Base-by-base conservation (phyloP, 2,113 vertebrate genomes). In the Campylomormyrus numenius region DNA sequence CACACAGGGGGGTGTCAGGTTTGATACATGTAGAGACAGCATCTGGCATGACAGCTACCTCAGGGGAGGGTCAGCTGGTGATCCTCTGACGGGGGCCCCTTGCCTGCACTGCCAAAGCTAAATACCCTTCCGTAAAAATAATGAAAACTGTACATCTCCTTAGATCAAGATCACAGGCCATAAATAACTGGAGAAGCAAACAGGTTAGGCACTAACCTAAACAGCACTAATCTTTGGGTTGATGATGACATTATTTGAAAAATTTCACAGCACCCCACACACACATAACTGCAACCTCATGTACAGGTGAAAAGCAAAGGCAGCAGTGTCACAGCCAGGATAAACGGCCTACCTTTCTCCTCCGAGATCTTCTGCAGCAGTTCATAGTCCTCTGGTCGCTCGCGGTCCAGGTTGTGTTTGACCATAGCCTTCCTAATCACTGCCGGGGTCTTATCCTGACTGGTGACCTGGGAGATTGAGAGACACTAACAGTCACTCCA, bases 381-480 rank as follows among this genome's bases (percentile, higher is more conserved):
- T 92, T 99, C 98, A 0, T 99, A 99, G 6, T 98, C 98, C 48
- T 99, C 98, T 0, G 97, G 96, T 92, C 96, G 96, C 42, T 99
- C 98, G 2, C 96, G 95, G 0, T 99, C 98, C 93, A 99, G 94
- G 93, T 99, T 98, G 96, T 99, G 98, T 95, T 99, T 99, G 92
- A 98, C 97, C 98, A 99, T 98, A 46, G 98, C 98, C 93, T 99
- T 99, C 91, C 97, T 96, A 94, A 99, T 98, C 88, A 99, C 98
- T 0, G 96, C 97, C 0, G 98, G 98, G 1, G 98, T 99, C 94
- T 99, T 99, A 90, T 99, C 98, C 91, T 99, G 98, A 95, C 98
- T 99, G 0, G 98, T 99, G 88, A 99, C 98, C 98, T 99, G 95
- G 0, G 89, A 27, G 50, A 90, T 80, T 19, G 19, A 85, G 46